These are phyloP conservation scores for Sarcophaga caerulescens DNA, from an alignment of 2,888 invertebrate species.

Conservation along the genomic window DNA sequence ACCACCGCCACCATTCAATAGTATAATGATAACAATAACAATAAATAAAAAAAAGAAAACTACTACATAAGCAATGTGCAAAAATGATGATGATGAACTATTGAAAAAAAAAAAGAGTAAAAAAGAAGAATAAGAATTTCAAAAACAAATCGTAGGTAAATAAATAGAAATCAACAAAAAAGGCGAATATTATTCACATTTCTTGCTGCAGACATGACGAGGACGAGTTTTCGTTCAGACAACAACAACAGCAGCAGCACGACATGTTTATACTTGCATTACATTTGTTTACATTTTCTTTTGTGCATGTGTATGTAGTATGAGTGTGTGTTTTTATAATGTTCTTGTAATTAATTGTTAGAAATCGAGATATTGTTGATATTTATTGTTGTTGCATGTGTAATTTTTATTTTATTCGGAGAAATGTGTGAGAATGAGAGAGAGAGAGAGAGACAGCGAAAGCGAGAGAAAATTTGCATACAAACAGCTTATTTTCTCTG, in stretches of 20 bases:
- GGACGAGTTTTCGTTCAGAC: slow-evolving; percentile 3
- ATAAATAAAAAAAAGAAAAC: too few relatives aligned
- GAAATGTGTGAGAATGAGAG: background rate
- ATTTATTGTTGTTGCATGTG: too few relatives aligned
- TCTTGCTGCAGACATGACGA: slow-evolving; percentile 31
- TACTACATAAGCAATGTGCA: background rate
- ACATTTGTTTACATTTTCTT: slow-evolving; percentile 17
- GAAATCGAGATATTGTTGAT: slow-evolving; percentile 40
- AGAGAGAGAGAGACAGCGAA: too few relatives aligned
- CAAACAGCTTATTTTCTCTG: background rate
- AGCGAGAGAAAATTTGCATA: background rate
- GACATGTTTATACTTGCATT: background rate
- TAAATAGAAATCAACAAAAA: slow-evolving; percentile 2
- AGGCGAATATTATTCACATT: background rate
- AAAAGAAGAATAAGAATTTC: slow-evolving; percentile 5
- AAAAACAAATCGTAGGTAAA: background rate
- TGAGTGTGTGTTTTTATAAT: slow-evolving; percentile 3
- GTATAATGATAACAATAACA: background rate
- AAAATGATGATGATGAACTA: background rate
- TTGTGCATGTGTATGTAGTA: background rate
- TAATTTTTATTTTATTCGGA: too few relatives aligned
- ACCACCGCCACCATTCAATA: background rate
- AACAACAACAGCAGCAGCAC: too few relatives aligned
- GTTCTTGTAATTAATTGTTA: slow-evolving; percentile 40
- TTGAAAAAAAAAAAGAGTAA: background rate